Conservation (phyloP, 2,797 vertebrate genomes). For the Enteromius thamalakanensis region DNA sequence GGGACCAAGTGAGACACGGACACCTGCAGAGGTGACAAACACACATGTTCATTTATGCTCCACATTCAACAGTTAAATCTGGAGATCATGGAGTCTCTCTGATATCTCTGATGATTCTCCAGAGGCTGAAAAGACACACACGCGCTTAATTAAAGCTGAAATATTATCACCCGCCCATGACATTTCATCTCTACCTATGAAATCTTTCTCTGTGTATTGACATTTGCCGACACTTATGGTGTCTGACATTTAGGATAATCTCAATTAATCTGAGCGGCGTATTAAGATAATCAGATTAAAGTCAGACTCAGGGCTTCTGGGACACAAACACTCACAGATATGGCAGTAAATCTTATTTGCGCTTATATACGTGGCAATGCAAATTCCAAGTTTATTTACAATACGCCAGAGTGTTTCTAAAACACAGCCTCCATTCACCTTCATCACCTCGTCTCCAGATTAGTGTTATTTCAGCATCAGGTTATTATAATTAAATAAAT, state of each 20-base stretch:
- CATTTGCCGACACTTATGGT: slow-evolving; percentile 51
- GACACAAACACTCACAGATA: not conserved
- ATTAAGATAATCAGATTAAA: slow-evolving; percentile 56
- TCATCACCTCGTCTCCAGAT: not conserved
- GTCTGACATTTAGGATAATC: slow-evolving; percentile 59
- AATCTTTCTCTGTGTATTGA: slow-evolving; percentile 50
- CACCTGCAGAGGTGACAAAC: slow-evolving; percentile 34
- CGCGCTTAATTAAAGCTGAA: slow-evolving; percentile 48
- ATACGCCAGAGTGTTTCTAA: not conserved
- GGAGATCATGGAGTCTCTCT: not conserved
- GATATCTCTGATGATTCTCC: not conserved
- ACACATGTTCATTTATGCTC: not conserved
- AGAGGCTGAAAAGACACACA: not conserved
- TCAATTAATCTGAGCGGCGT: slow-evolving; percentile 53
- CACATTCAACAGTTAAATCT: not conserved
- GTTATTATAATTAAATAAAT: not conserved
- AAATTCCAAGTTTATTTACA: slow-evolving; percentile 1
- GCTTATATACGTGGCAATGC: not conserved
- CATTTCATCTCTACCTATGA: slow-evolving; percentile 44
- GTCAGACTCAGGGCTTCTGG: not conserved
- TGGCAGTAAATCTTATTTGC: not conserved
- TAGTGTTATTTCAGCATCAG: not conserved
- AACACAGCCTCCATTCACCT: not conserved
- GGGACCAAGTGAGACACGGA: slow-evolving; percentile 70
- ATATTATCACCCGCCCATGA: slow-evolving; percentile 43